Evolutionary conservation across 1,140 invertebrate species (phyloP), one percentile per base, ranked within the genome.

Genomic region (Drosophila pseudoananassae): DNA sequence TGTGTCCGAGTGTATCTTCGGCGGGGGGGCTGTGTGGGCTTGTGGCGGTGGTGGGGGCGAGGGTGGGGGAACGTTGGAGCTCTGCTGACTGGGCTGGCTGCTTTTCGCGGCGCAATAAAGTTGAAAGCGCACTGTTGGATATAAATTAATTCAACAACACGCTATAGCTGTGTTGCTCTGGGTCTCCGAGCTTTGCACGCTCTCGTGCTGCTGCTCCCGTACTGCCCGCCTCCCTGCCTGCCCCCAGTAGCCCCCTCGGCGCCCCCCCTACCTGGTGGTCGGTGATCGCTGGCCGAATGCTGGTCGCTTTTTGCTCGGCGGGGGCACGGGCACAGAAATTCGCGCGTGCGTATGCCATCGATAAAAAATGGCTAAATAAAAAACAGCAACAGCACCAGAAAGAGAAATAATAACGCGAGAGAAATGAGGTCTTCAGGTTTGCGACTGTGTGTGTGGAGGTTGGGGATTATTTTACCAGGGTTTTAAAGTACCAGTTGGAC

Each of bases 131-230:
- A 87, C 83, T 83, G 83, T 87, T 88, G 83, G 83, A 87, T 87
- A 87, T 88, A 87, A 87, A 87, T 87, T 87, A 87, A 87, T 87
- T 87, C 83, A 87, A 87, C 83, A 87, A 88, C 83, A 87, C 83
- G 83, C 83, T 76, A 87, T 71, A 76, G 71, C 75, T 61, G 65
- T 81, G 79, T 38, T 40, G 57, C 45, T 83, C 74, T 80, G 80
- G 56, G 80, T 78, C 79, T 82, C 65, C 64, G 56, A 55, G 71
- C 76, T 83, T 81, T 85, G 83, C 82, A 82, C 83, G 82, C 82
- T 87, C 81, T 85, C 81, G 78, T 87, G 81, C 77, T 83, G 79
- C 60, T 71, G 70, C 43, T 71, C 50, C 72, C 55, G 56, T 46
- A 45, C 29, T 27, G 15, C 46, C 33, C 43, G 9, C 47, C 33